These are phyloP conservation scores for Melierax canorus DNA, from an alignment of 2,113 vertebrate species.

Conservation along the genomic window DNA sequence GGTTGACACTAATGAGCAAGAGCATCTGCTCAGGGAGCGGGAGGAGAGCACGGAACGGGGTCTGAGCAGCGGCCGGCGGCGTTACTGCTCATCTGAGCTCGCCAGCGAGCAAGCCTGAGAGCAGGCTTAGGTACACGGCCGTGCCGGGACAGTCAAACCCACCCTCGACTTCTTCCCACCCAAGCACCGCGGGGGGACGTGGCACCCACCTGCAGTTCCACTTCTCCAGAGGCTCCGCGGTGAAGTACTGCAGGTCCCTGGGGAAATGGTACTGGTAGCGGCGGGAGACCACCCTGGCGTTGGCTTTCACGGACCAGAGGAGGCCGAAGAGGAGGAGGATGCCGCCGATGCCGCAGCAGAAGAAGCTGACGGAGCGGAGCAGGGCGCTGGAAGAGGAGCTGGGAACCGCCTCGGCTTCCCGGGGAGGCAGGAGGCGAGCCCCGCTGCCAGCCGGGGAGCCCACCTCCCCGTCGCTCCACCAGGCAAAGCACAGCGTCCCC, in stretches of 20 bases:
- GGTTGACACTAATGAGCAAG: background rate
- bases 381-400: constrained; percentile 39
- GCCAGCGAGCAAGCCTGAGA: fast-evolving
- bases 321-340: constrained; percentile 71
- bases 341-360: constrained; percentile 67
- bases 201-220: constrained; percentile 65
- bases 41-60: background rate
- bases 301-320: constrained; percentile 69
- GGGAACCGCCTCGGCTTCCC: background rate
- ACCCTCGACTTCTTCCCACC: background rate
- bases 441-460: background rate
- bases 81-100: background rate
- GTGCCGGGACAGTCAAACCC: background rate
- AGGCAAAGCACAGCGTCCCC: constrained; percentile 70
- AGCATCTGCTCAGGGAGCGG: background rate
- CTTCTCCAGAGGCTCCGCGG: constrained; percentile 59
- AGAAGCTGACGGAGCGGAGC: constrained; percentile 70
- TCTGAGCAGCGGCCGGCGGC: background rate
- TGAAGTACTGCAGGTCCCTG: constrained; percentile 69
- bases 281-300: constrained; percentile 31
- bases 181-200: fast-evolving
- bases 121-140: fast-evolving
- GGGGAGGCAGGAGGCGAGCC: background rate
- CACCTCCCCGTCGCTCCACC: constrained; percentile 68
- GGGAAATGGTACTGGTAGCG: constrained; percentile 67